Percentiles rank a stretch among this genome's conserved stretches.
phyloP scores from a whole-genome alignment of 2,113 vertebrate genomes.

The Smithornis capensis region DNA sequence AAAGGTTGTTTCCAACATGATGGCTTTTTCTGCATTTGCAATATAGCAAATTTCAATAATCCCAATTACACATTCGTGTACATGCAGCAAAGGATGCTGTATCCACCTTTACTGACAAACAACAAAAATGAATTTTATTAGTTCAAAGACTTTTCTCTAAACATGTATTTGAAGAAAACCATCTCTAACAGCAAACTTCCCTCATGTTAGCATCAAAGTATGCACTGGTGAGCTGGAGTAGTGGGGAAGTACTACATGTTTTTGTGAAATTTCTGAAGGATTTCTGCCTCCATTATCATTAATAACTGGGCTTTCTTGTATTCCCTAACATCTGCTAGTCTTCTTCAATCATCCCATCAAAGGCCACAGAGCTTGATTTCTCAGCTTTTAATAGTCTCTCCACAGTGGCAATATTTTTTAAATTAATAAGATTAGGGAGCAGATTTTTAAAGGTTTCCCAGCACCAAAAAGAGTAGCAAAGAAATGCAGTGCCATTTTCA shows the following conservation, averaged over 20 bases:
- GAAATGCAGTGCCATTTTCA: background rate
- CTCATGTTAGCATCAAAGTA: background rate
- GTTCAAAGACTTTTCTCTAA: background rate
- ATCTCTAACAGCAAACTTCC: background rate
- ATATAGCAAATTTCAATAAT: background rate
- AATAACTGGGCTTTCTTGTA: background rate
- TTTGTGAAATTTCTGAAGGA: background rate
- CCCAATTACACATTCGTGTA: background rate
- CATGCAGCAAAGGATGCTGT: background rate
- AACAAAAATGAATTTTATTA: background rate
- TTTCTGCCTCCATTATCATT: background rate
- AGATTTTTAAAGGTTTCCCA: background rate
- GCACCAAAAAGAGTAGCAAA: background rate
- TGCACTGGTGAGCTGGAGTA: background rate
- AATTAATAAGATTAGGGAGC: background rate
- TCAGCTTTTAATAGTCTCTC: background rate
- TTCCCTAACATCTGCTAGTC: background rate
- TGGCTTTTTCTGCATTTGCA: background rate
- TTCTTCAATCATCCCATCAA: background rate
- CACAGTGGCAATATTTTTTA: background rate
- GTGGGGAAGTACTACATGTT: rapidly evolving
- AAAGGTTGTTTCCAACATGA: background rate
- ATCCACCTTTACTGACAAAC: background rate
- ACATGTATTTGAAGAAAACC: background rate
- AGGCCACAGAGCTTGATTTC: background rate